Base-by-base conservation (phyloP, 2,113 vertebrate genomes). In the Speoplatyrhinus poulsoni region DNA sequence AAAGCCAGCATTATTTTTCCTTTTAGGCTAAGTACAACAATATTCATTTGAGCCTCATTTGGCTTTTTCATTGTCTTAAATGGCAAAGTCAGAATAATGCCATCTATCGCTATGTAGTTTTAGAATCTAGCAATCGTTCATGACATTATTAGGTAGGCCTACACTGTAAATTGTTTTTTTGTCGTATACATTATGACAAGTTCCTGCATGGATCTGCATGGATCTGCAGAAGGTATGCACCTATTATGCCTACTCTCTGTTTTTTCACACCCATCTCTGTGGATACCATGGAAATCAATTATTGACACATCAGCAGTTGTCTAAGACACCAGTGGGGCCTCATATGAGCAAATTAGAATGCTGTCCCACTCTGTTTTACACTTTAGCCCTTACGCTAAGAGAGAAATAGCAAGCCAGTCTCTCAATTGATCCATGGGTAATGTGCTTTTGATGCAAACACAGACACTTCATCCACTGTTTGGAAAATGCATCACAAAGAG, bases 281-380 rank as follows among this genome's bases (percentile, higher is more conserved):
- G 57, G 67, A 75, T 68, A 17, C 72, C 73, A 60, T 77, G 70
- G 71, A 83, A 84, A 88, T 87, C 86, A 83, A 84, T 85, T 85
- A 80, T 64, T 72, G 72, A 81, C 69, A 76, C 77, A 77, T 84
- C 78, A 73, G 56, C 67, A 49, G 56, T 64, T 62, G 76, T 72
- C 64, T 70, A 79, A 80, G 63, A 72, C 70, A 74, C 79, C 66
- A 55, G 63, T 76, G 77, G 81, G 82, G 83, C 69, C 59, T 54
- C 68, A 73, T 66, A 36, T 9, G 64, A 81, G 71, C 65, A 87
- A 81, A 85, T 85, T 79, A 86, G 63, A 71, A 80, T 7, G 56
- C 77, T 75, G 67, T 75, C 58, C 12, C 62, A 62, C 50, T 69
- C 72, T 57, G 72, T 81, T 80, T 79, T 76, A 74, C 73, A 70